Evolutionary conservation across 2,888 invertebrate genomes (phyloP), one percentile per base, ranked within the genome.

Genomic region (Blastobasis adustella): DNA sequence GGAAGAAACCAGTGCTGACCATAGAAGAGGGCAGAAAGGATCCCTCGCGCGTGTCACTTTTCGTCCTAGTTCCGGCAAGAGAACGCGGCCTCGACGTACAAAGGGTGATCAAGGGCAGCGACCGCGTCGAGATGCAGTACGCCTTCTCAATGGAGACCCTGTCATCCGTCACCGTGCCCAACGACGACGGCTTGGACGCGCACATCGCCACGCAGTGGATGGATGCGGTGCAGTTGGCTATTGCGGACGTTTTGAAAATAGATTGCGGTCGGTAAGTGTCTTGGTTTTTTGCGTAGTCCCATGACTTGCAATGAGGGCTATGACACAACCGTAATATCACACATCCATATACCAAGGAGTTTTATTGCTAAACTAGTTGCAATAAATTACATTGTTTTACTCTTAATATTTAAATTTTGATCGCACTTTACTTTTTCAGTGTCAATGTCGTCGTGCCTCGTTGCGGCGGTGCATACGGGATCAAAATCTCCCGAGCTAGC

Each of bases 131-230:
- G 4, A 68, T 80, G 10, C 95, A 95, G 66, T 93, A 93, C 64
- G 93, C 93, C 67, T 93, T 90, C 58, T 89, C 91, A 1, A 92
- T 94, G 93, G 95, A 95, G 72, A 90, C 91, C 0, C 89, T 92
- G 45, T 79, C 85, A 5, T 89, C 90, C 56, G 76, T 92, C 0
- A 90, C 90, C 8, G 73, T 90, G 41, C 94, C 94, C 0, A 82
- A 80, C 38, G 94, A 94, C 61, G 92, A 93, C 63, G 92, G 92
- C 1, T 74, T 93, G 54, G 91, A 93, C 49, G 89, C 94, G 1
- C 89, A 80, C 56, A 71, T 91, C 1, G 61, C 91, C 0, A 79
- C 91, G 0, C 93, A 94, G 60, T 91, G 84, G 76, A 79, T 91
- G 46, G 91, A 92, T 57, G 65, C 80, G 0, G 69, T 73, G 0